Evolutionary conservation across 2,113 vertebrate species (phyloP), one percentile per base, ranked within the genome.

Genomic region (Marmota monax): DNA sequence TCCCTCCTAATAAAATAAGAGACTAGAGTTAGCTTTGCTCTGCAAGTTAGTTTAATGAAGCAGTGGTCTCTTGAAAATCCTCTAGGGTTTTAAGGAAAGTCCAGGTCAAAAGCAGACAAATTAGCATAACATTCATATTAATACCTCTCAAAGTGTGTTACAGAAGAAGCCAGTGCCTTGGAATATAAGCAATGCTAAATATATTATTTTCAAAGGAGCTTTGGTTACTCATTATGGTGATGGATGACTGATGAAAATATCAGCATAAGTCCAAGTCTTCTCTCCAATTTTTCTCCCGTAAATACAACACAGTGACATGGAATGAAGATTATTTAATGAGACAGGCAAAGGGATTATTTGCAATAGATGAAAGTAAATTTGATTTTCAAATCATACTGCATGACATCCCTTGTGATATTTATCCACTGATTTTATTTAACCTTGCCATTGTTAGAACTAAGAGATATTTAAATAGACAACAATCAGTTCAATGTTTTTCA

Each of bases 161-260:
- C 92, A 98, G 96, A 97, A 98, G 96, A 98, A 98, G 98, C 94
- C 97, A 97, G 95, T 98, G 97, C 97, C 97, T 98, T 98, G 98
- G 99, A 99, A 98, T 98, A 97, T 98, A 97, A 98, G 98, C 99
- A 99, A 99, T 99, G 98, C 98, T 99, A 99, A 98, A 98, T 98
- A 98, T 98, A 99, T 99, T 98, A 98, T 99, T 98, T 99, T 98
- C 98, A 98, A 98, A 98, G 97, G 97, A 97, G 69, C 97, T 98
- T 99, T 99, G 98, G 98, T 98, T 98, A 97, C 98, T 99, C 99
- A 99, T 99, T 99, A 99, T 96, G 98, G 98, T 99, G 99, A 99
- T 99, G 99, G 99, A 99, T 99, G 98, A 98, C 65, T 90, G 82
- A 89, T 91, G 80, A 93, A 97, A 97, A 96, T 93, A 97, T 80